Conservation (phyloP, 2,888 invertebrate species). For the Cheilosia grossa region DNA sequence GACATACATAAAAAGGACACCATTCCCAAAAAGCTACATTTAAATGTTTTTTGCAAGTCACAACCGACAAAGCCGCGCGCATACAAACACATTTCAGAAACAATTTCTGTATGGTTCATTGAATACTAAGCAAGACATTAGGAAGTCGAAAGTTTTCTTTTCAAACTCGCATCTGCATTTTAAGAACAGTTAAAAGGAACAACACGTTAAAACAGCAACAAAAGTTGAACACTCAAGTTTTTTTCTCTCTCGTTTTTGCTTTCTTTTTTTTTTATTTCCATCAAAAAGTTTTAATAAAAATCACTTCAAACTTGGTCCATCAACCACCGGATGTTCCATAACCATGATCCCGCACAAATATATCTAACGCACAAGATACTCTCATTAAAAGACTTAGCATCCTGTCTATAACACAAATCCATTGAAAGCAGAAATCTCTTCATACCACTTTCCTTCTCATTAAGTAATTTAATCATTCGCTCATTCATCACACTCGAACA, state of each 20-base stretch:
- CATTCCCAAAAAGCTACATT: too few species aligned
- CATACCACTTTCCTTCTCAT: constrained; percentile 44
- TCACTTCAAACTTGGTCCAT: background rate
- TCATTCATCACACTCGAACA: constrained; percentile 53
- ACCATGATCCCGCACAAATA: constrained; percentile 10
- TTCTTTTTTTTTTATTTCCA: background rate
- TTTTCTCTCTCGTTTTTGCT: constrained; percentile 1
- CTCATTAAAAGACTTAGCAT: constrained; percentile 1
- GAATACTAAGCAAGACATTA: background rate
- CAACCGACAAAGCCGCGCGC: too few species aligned
- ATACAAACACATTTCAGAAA: too few species aligned
- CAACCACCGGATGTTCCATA: constrained; percentile 14
- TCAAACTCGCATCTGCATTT: background rate
- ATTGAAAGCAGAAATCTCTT: constrained; percentile 9
- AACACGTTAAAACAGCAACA: background rate
- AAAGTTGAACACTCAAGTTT: constrained; percentile 13
- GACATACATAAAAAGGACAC: too few species aligned
- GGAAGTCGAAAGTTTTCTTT: background rate
- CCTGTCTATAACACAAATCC: constrained; percentile 12
- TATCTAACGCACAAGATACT: constrained; percentile 4
- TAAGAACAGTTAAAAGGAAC: background rate
- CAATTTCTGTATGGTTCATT: background rate
- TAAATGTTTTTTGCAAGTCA: too few species aligned
- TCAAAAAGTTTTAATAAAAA: background rate
- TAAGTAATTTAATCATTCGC: constrained; percentile 66